Base-by-base conservation (phyloP, 92 coral and sea anemone species). In the Epizoanthus fatuus region DNA sequence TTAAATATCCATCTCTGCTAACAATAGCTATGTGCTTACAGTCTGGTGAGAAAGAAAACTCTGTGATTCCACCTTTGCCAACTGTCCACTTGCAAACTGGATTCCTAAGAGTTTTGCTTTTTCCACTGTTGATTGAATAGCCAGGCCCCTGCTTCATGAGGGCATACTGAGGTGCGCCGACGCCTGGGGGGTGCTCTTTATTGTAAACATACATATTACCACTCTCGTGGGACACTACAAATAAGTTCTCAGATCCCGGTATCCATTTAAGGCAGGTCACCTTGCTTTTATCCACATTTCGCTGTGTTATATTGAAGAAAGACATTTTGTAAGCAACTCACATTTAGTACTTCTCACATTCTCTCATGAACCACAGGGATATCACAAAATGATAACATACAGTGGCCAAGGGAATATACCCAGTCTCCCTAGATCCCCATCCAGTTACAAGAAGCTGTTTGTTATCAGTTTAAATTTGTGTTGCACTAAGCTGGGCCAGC, bases 191-290 rank as follows among this genome's bases (percentile, higher is more conserved):
- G 86, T 95, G 93, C 86, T 97, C 99, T 79, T 97, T 97, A 80
- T 95, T 97, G 83, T 97, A 97, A 2, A 97, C 99, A 93, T 95
- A 97, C 99, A 97, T 97, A 83, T 91, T 93, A 70, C 99, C 98
- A 86, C 97, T 97, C 7, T 95, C 98, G 39, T 97, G 95, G 2
- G 99, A 95, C 39, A 94, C 98, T 32, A 97, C 84, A 78, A 97
- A 97, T 86, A 97, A 90, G 72, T 95, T 92, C 87, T 97, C 99
- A 51, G 99, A 97, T 56, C 99, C 99, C 63, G 99, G 99, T 66
- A 97, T 95, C 99, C 99, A 97, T 64, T 95, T 95, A 22, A 97
- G 90, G 84, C 99, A 97, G 72, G 95, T 97, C 37, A 97, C 99
- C 77, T 90, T 91, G 37, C 95, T 80, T 58, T 97, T 97, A 74